Conservation (phyloP, 2,888 invertebrate species). For the Andrena flavipes region DNA sequence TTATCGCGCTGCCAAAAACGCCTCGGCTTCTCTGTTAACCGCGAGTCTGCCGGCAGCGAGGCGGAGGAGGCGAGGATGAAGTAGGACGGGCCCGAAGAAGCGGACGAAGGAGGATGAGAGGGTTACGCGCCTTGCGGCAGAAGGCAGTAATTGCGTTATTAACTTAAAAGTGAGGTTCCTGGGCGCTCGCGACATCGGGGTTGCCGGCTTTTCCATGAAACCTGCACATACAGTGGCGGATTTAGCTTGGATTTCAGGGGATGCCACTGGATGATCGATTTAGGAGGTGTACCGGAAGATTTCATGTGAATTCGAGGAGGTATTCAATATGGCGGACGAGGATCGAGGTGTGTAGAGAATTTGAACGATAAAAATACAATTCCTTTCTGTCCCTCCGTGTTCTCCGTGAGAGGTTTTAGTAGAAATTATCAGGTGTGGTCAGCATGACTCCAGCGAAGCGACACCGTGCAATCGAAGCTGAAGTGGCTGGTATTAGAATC, state of each 20-base stretch:
- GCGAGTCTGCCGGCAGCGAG: slow-evolving; percentile 11
- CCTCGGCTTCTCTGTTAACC: slow-evolving; percentile 49
- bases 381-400: too few species aligned
- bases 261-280: not conserved
- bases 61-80: slow-evolving; percentile 27
- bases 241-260: not conserved
- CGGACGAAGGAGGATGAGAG: slow-evolving; percentile 48
- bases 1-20: slow-evolving; percentile 54
- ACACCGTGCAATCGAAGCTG: slow-evolving; percentile 18
- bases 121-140: slow-evolving; percentile 70
- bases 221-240: slow-evolving; percentile 30
- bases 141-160: slow-evolving; percentile 80
- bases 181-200: slow-evolving; percentile 67
- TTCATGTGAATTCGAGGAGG: not conserved
- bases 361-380: not conserved
- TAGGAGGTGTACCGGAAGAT: not conserved
- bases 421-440: too few species aligned
- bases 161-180: slow-evolving; percentile 78
- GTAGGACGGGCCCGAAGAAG: slow-evolving; percentile 16
- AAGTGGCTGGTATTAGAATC: slow-evolving; percentile 44
- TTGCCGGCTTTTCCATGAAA: slow-evolving; percentile 45
- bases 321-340: not conserved
- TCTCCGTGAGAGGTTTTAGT: too few species aligned
- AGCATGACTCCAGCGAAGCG: slow-evolving; percentile 14
- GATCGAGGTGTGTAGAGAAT: not conserved